Conservation (phyloP, 2,113 vertebrate genomes). For the Crotalus viridis region DNA sequence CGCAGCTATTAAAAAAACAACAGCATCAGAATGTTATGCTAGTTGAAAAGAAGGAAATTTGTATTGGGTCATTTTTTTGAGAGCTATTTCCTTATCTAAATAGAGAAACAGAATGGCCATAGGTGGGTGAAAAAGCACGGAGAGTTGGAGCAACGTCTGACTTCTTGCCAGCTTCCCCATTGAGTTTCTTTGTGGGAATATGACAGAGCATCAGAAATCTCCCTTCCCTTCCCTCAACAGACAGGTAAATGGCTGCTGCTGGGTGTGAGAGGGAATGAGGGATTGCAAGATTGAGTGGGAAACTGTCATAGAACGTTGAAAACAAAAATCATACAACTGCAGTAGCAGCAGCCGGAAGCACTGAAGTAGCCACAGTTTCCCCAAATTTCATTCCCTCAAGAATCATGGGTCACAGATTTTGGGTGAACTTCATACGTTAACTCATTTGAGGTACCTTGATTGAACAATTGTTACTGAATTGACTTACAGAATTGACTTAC, state of each 20-base stretch:
- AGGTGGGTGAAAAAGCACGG: not conserved
- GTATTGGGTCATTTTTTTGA: not conserved
- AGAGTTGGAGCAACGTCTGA: not conserved
- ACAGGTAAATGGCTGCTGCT: not conserved
- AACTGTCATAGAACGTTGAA: not conserved
- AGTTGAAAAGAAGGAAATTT: not conserved
- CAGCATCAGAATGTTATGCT: not conserved
- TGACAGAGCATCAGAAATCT: not conserved
- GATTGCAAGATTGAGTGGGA: not conserved
- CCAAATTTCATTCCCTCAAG: not conserved
- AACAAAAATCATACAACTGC: not conserved
- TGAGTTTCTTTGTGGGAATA: not conserved
- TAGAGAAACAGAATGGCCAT: not conserved
- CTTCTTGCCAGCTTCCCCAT: not conserved
- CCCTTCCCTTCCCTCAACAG: not conserved
- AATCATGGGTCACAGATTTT: not conserved
- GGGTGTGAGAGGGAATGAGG: not conserved
- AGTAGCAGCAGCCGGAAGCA: not conserved
- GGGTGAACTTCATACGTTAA: not conserved
- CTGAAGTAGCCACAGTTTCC: not conserved
- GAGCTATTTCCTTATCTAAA: not conserved
- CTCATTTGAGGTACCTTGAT: not conserved
- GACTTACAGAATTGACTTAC: not conserved
- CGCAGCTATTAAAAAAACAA: not conserved
- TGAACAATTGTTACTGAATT: not conserved